Base-by-base conservation (phyloP, 2,113 vertebrate genomes). In the Ginglymostoma cirratum region DNA sequence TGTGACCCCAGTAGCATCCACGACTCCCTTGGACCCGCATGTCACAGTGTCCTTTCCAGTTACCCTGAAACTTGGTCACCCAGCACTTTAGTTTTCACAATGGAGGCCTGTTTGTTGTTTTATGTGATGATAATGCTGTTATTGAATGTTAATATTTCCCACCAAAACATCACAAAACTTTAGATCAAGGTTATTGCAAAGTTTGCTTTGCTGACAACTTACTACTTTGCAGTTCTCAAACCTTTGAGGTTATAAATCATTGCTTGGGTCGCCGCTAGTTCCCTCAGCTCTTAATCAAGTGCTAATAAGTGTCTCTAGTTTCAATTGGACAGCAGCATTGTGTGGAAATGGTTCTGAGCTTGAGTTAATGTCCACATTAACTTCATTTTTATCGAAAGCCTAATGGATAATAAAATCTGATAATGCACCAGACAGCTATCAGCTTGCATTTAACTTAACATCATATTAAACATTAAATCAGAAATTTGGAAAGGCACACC, bases 321-420 rank as follows among this genome's bases (percentile, higher is more conserved):
- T 90, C 48, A 90, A 14, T 90, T 55, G 61, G 52, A 90, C 52
- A 55, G 87, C 52, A 61, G 48, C 52, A 55, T 90, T 90, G 48
- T 65, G 52, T 61, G 52, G 52, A 90, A 61, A 34, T 90, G 27
- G 86, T 55, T 85, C 52, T 34, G 27, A 55, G 30, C 52, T 19
- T 52, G 52, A 90, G 10, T 55, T 90, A 90, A 90, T 90, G 87
- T 61, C 14, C 52, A 34, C 87, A 90, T 90, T 90, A 90, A 90
- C 52, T 90, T 61, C 65, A 61, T 90, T 55, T 90, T 90, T 90
- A 90, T 90, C 52, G 87, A 90, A 61, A 90, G 48, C 52, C 52
- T 90, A 90, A 90, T 90, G 52, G 87, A 90, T 90, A 90, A 55
- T 90, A 61, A 90, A 61, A 61, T 90, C 87, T 61, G 87, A 90